These are phyloP conservation scores for Drosophila mettleri DNA, from an alignment of 2,888 invertebrate genomes.

Conservation along the genomic window DNA sequence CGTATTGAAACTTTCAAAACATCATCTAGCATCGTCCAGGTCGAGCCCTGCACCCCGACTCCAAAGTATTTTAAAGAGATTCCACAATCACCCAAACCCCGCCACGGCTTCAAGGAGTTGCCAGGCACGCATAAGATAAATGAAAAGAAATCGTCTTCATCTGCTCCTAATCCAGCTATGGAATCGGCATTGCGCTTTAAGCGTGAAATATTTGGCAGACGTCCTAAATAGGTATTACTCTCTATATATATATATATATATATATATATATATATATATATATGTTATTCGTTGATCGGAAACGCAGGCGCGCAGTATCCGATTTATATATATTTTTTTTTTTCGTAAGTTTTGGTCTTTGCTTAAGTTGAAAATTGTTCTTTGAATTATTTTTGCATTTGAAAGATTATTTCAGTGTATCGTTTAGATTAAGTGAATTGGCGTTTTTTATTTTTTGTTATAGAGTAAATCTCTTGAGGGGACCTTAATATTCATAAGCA, in stretches of 20 bases:
- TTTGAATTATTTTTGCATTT: constrained; percentile 10
- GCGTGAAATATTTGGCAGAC: constrained; percentile 38
- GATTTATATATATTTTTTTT: neutral
- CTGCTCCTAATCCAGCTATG: constrained; percentile 38
- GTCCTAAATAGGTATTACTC: constrained; percentile 20
- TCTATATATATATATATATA: no score
- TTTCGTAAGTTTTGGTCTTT: constrained; percentile 13
- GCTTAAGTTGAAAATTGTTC: neutral
- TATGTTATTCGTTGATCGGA: constrained; percentile 4
- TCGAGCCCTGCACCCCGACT: constrained; percentile 78
- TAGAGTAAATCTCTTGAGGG: neutral
- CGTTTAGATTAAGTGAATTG: neutral
- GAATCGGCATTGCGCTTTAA: constrained; percentile 63
- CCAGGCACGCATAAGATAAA: neutral
- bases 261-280: no score
- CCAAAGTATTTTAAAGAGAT: constrained; percentile 73
- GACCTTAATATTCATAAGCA: neutral
- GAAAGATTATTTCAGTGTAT: neutral
- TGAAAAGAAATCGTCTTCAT: neutral
- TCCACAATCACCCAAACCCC: constrained; percentile 63
- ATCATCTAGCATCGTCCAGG: constrained; percentile 76
- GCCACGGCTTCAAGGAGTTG: constrained; percentile 33
- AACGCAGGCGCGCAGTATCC: neutral
- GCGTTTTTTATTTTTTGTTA: constrained; percentile 6
- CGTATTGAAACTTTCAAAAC: constrained; percentile 56